Base-by-base conservation (phyloP, 1,140 invertebrate genomes). In the Drosophila tani region DNA sequence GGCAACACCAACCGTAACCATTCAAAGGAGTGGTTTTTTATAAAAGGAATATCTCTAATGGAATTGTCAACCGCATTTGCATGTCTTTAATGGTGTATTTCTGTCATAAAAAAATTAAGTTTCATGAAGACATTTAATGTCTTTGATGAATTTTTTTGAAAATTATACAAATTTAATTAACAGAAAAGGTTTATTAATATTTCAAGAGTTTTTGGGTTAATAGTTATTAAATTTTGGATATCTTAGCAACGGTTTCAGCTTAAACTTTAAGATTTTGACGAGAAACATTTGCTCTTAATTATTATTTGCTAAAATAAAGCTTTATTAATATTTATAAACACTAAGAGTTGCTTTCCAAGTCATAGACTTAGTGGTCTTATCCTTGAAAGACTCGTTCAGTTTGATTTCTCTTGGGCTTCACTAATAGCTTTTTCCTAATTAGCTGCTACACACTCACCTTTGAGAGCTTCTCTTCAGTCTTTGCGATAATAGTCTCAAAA, bases 401-500 rank as follows among this genome's bases (percentile, higher is more conserved):
- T 0, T 17, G 67, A 53, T 53, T 46, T 12, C 46, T 43, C 43
- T 14, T n/a, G 60, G n/a, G 19, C 27, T 15, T 46, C n/a, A 5
- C n/a, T 32, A 64, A 21, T 41, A 29, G n/a, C 43, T 19, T 49
- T 57, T 41, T 24, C 11, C 17, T 74, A 73, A 74, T 74, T 74
- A 51, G 32, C 53, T 24, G 1, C 8, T 15, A 15, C 35, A 24
- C 51, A 59, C 94, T 93, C 93, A 97, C 96, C 95, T 97, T 97
- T 74, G 94, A 95, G 46, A 99, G 93, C 92, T 98, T 97, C 79
- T 98, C 96, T 93, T 99, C 97, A 38, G 97, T 96, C 93, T 99
- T 98, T 53, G 94, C 95, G 45, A 99, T 95, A 68, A 98, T 96
- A 60, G 96, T 96, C 93, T 99, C 98, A 93, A 98, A 98, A 74